Evolutionary conservation across 2,113 vertebrate genomes (phyloP).

Genomic region (Tylochromis polylepis): DNA sequence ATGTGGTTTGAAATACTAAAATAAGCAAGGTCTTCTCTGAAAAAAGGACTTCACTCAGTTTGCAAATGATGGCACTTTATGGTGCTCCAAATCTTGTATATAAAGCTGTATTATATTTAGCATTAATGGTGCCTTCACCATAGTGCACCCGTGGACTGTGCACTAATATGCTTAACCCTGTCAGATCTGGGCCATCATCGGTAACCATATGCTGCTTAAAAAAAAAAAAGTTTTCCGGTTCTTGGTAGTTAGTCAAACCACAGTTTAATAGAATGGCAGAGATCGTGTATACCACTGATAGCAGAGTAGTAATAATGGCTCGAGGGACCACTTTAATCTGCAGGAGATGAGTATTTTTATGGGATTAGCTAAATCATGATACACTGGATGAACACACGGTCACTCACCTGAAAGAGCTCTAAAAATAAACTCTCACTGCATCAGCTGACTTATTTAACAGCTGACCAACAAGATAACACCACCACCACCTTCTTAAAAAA

Average conservation of each 20-base stretch:
- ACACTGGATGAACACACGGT: not conserved
- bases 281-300: not conserved
- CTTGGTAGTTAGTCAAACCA: not conserved
- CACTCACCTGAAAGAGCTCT: conserved; percentile 23
- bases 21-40: not conserved
- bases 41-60: not conserved
- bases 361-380: conserved; percentile 5
- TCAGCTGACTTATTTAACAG: conserved; percentile 20
- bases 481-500: not conserved
- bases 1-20: not conserved
- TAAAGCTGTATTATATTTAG: not conserved
- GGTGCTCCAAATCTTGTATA: not conserved
- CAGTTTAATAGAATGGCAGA: no score
- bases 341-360: not conserved
- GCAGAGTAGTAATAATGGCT: not conserved
- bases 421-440: conserved; percentile 22
- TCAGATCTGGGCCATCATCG: not conserved
- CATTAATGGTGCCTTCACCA: not conserved
- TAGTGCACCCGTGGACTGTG: not conserved
- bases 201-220: not conserved
- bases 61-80: not conserved
- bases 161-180: not conserved
- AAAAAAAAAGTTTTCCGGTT: not conserved
- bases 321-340: not conserved
- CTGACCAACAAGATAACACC: not conserved